Conservation (phyloP, 64 coral and sea anemone genomes). For the Hydrozoanthus tunicans region DNA sequence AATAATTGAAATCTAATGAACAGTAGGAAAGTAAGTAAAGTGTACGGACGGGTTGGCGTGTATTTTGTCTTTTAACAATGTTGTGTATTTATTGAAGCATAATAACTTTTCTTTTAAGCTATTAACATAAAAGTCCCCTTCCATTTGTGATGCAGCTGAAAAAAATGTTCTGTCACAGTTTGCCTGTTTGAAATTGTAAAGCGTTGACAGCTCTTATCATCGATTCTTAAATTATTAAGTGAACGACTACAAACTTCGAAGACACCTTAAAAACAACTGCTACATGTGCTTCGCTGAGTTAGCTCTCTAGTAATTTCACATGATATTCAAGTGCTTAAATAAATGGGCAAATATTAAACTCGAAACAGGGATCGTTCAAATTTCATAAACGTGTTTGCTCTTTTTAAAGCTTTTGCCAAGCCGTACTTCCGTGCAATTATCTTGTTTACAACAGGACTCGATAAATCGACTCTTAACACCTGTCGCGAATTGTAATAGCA, state of each 20-base stretch:
- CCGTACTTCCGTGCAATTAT: constrained; percentile 96
- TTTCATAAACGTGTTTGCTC: constrained; percentile 94
- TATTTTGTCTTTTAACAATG: constrained; percentile 40
- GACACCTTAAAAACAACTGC: constrained; percentile 56
- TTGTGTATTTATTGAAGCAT: constrained; percentile 42
- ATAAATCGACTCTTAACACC: constrained; percentile 78
- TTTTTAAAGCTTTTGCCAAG: constrained; percentile 90
- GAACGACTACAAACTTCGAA: constrained; percentile 56
- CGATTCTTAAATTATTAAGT: constrained; percentile 81
- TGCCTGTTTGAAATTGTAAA: constrained; percentile 46
- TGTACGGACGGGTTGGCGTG: constrained; percentile 8
- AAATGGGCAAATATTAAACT: constrained; percentile 66
- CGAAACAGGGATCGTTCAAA: constrained; percentile 76
- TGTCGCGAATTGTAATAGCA: constrained; percentile 64
- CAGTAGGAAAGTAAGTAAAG: constrained; percentile 21
- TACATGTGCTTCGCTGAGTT: not conserved
- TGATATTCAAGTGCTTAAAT: constrained; percentile 24
- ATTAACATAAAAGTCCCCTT: constrained; percentile 38
- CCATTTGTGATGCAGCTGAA: constrained; percentile 67
- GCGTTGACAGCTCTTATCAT: constrained; percentile 60
- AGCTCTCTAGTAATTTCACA: constrained; percentile 22
- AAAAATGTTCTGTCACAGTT: constrained; percentile 50
- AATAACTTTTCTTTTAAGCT: constrained; percentile 52
- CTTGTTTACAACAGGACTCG: constrained; percentile 85
- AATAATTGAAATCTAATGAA: constrained; percentile 70